Percentiles rank a stretch among this genome's conserved stretches.
These are phyloP conservation scores for Ichneumon xanthorius DNA, from an alignment of 2,888 invertebrate genomes.

Conservation along the genomic window DNA sequence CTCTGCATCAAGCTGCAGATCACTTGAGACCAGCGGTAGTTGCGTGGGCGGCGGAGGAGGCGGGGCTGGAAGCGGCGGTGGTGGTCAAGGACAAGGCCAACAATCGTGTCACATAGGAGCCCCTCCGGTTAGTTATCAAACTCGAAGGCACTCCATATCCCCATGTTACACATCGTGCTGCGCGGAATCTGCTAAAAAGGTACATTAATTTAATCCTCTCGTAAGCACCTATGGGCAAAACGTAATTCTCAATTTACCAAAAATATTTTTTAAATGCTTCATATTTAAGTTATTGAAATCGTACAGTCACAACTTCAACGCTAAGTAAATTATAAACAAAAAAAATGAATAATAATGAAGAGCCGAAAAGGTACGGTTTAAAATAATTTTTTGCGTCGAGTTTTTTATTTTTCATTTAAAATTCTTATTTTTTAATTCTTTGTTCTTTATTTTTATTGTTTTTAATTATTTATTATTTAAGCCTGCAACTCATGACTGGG, in stretches of 20 bases:
- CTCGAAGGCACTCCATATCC: slow-evolving; percentile 77
- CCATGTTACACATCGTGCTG: slow-evolving; percentile 92
- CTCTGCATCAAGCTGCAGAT: slow-evolving; percentile 78
- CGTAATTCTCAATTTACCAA: background rate
- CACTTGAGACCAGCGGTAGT: slow-evolving; percentile 74
- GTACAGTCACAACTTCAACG: too few species aligned
- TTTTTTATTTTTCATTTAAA: too few species aligned
- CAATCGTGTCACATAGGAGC: slow-evolving; percentile 74
- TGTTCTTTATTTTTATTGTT: too few species aligned
- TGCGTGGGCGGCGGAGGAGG: slow-evolving; percentile 70
- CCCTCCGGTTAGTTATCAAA: slow-evolving; percentile 76
- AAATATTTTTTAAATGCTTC: background rate
- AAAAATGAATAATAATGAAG: too few species aligned
- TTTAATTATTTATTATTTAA: too few species aligned
- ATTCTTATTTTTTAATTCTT: too few species aligned
- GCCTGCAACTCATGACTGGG: too few species aligned
- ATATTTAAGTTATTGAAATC: too few species aligned
- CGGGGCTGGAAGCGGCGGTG: slow-evolving; percentile 67
- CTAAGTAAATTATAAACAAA: too few species aligned
- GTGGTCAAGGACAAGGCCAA: slow-evolving; percentile 77
- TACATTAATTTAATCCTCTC: slow-evolving; percentile 78
- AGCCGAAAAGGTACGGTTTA: too few species aligned
- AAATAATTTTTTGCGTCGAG: too few species aligned
- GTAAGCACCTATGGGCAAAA: background rate
- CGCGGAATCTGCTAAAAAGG: slow-evolving; percentile 93